phyloP scores from a whole-genome alignment of 2,797 vertebrate species.

The Prionace glauca region DNA sequence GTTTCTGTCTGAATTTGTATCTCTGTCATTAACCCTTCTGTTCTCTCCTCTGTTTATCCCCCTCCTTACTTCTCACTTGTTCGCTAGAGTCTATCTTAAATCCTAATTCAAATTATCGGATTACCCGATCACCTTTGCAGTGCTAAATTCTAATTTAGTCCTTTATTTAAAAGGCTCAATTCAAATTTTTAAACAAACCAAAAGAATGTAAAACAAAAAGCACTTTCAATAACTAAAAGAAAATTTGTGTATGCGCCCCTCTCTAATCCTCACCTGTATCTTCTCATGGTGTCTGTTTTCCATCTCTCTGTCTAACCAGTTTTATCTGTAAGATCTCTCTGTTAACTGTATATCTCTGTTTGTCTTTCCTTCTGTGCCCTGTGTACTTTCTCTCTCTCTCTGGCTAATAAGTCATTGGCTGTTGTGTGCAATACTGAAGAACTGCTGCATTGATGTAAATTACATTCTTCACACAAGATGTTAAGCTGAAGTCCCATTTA shows the following conservation, averaged over 20 bases:
- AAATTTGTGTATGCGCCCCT: neutral
- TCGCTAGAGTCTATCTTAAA: neutral
- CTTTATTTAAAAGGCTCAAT: neutral
- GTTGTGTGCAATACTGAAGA: neutral
- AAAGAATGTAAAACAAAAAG: neutral
- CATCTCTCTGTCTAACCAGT: neutral
- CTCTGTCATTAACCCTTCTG: neutral
- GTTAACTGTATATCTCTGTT: neutral
- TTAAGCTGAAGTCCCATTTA: neutral
- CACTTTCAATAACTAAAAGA: neutral
- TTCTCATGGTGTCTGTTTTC: neutral
- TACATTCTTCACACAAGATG: neutral
- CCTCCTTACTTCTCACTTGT: neutral
- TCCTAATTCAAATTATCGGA: neutral
- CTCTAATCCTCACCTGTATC: neutral
- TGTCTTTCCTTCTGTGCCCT: neutral
- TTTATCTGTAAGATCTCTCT: neutral
- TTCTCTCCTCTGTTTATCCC: neutral
- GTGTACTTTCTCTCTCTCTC: neutral
- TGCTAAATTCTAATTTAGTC: neutral
- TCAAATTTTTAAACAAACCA: neutral
- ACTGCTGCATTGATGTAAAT: neutral
- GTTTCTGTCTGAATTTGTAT: neutral
- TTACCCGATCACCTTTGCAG: neutral
- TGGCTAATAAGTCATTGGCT: neutral